Percentiles rank a stretch among this genome's conserved stretches.
Conservation (phyloP, 2,888 invertebrate species). For the Empis stercorea region DNA sequence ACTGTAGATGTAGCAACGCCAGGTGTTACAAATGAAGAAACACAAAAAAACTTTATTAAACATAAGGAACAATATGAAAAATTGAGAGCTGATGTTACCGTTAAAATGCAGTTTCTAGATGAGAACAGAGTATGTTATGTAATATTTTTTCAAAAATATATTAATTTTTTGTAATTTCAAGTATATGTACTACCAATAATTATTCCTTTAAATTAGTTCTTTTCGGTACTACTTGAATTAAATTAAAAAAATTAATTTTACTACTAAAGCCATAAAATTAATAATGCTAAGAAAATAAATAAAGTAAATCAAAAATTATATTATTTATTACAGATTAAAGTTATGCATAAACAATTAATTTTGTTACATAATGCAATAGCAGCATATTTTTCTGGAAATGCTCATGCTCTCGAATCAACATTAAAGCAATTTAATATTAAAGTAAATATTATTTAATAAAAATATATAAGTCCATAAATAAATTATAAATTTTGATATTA, state of each 20-base stretch:
- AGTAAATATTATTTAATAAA: constrained; percentile 33
- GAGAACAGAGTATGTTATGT: constrained; percentile 72
- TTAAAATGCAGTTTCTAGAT: constrained; percentile 92
- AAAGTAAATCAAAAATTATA: too few species aligned
- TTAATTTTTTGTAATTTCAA: background rate
- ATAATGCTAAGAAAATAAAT: too few species aligned
- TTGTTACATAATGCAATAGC: constrained; percentile 94
- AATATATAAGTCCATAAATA: background rate
- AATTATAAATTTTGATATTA: background rate
- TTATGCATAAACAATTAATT: constrained; percentile 95
- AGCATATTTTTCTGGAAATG: constrained; percentile 95
- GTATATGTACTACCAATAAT: too few species aligned
- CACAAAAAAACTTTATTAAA: constrained; percentile 66
- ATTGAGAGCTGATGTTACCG: constrained; percentile 80
- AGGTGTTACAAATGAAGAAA: constrained; percentile 51
- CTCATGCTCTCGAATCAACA: constrained; percentile 81
- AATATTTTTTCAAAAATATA: background rate
- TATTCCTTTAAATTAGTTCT: too few species aligned
- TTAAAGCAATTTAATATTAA: constrained; percentile 92
- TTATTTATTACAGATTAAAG: constrained; percentile 66
- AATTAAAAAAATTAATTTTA: too few species aligned
- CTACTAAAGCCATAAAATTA: too few species aligned
- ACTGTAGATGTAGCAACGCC: constrained; percentile 10
- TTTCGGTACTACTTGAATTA: too few species aligned
- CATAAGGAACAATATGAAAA: constrained; percentile 88